A percentile compares a stretch with the other conserved stretches of the same genome.
phyloP scores from a whole-genome alignment of 1,140 invertebrate species.

The Cyphomyrmex costatus region DNA sequence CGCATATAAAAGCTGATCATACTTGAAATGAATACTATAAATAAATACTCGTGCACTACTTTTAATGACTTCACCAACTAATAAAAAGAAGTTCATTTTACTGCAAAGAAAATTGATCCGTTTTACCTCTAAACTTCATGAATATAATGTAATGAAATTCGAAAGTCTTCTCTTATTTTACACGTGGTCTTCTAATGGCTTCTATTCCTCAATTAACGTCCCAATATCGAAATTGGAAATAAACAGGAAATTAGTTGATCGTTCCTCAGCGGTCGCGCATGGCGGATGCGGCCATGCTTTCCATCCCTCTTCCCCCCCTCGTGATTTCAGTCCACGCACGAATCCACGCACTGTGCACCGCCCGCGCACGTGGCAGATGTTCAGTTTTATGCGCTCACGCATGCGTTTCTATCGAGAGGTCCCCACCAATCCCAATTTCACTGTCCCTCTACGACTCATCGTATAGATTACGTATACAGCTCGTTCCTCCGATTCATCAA shows the following conservation, averaged over 20 bases:
- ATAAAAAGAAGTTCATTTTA: constrained; percentile 37
- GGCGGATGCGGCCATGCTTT: constrained; percentile 82
- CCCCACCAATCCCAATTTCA: constrained; percentile 57
- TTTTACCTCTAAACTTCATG: constrained; percentile 18
- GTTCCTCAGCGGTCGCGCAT: constrained; percentile 64
- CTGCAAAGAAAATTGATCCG: neutral
- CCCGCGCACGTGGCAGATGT: constrained; percentile 83
- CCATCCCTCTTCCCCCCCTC: constrained; percentile 77
- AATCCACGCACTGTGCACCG: constrained; percentile 76
- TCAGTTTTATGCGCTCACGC: constrained; percentile 76
- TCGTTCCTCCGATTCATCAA: constrained; percentile 11
- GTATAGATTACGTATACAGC: constrained; percentile 15
- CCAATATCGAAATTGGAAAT: neutral
- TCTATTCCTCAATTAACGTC: constrained; percentile 29
- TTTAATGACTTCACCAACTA: constrained; percentile 16
- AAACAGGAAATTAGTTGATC: constrained; percentile 21
- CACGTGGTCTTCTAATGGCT: neutral
- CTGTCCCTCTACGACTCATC: constrained; percentile 31
- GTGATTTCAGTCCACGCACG: constrained; percentile 75
- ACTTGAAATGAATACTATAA: no score
- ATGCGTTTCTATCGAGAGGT: constrained; percentile 70
- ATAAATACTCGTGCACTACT: constrained; percentile 8
- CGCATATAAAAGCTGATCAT: neutral
- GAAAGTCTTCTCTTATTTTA: neutral
- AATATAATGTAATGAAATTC: constrained; percentile 38